Evolutionary conservation across 2,797 vertebrate species (phyloP), one percentile per base, ranked within the genome.

Genomic region (Sebastes flavidus): DNA sequence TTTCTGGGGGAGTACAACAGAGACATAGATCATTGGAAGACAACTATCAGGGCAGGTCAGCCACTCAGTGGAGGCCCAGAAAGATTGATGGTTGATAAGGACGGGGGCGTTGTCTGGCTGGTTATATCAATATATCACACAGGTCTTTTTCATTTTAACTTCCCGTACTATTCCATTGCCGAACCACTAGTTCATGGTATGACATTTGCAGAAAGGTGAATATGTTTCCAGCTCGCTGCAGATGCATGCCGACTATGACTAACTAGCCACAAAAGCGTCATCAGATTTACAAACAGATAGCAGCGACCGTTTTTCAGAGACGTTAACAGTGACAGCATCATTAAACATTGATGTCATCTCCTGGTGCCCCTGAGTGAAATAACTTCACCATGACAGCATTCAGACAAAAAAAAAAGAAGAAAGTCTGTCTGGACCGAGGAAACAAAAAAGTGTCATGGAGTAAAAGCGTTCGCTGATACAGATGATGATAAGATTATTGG

Each of bases 271-370:
- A 80, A 82, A 65, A 24, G 58, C 85, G 65, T 92, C 90, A 88
- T 72, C 65, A 72, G 59, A 85, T 88, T 82, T 79, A 80, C 72
- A 74, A 86, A 83, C 69, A 85, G 89, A 92, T 83, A 87, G 66
- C 73, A 42, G 46, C 34, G 54, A 34, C 61, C 24, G 12, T 73
- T 74, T 74, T 77, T 85, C 54, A 82, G 18, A 75, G 80, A 89
- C 11, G 14, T 83, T 80, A 87, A 80, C 81, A 72, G 75, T 73
- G 73, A 90, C 74, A 77, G 65, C n/a, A 73, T 81, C 80, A 66
- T 27, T 81, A 81, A 91, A 89, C 72, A 69, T 22, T 88, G 81
- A 91, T 52, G 84, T 89, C 86, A 87, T 87, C 79, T 80, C 67
- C 65, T 32, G 16, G 81, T 87, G 70, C 34, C 77, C 63, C 36